Base-by-base conservation (phyloP, 2,888 invertebrate genomes). In the Pammene fasciana region DNA sequence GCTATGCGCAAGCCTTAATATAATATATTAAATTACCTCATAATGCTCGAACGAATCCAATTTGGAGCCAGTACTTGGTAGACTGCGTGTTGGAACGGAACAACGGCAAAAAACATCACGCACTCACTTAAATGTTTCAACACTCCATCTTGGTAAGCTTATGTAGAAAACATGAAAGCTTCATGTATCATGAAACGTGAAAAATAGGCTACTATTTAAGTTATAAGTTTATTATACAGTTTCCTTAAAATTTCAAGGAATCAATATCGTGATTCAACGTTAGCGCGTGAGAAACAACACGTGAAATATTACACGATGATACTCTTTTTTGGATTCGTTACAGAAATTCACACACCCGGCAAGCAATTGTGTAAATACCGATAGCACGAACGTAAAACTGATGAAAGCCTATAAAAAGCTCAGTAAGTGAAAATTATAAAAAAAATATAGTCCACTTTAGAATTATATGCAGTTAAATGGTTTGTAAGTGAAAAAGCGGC, bases 1-100 rank as follows among this genome's bases (percentile, higher is more conserved):
- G 38, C 57, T 16, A 34, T 41, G 14, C 41, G 34, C 45, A 16
- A 46, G n/a, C 59, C 52, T 64, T 50, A 52, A 41, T 18, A 26
- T 14, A 50, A 66, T 43, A 43, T 14, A 59, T 34, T 50, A 43
- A 16, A 16, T 79, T 86, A 91, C 91, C 90, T 90, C 90, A 90
- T 92, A 74, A 74, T 83, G 80, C 79, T 82, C 79, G 74, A 76
- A 76, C 78, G 86, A 78, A 90, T 92, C 92, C 91, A 92, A 92
- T 87, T 88, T 90, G 90, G 78, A 80, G 80, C 74, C 72, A 74
- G 77, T 78, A 75, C 74, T 75, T 74, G 72, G 73, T 76, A 75
- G 76, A 73, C 73, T 73, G 75, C 75, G 75, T 79, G 81, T 80
- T 78, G 77, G 72, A 79, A 78, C 71, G 74, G 76, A 73, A 77